Evolutionary conservation across 2,797 vertebrate genomes (phyloP).

Genomic region (Falco columbarius): DNA sequence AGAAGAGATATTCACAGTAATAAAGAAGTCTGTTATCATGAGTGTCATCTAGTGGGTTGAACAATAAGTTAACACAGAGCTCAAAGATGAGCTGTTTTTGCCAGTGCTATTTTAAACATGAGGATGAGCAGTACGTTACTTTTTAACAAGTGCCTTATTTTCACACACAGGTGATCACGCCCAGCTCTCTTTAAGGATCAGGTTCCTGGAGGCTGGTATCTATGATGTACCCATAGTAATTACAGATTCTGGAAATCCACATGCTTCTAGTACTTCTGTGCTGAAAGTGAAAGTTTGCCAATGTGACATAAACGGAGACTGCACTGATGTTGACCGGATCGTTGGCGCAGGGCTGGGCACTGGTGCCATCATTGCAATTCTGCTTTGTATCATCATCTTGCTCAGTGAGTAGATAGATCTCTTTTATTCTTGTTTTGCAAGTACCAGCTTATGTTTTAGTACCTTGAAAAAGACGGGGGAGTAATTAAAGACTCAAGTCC

Average conservation of each 20-base stretch:
- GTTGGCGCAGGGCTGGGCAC: conserved; percentile 93
- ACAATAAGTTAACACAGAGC: background rate
- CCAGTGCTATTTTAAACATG: background rate
- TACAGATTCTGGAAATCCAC: conserved; percentile 95
- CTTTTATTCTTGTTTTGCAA: background rate
- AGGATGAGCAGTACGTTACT: background rate
- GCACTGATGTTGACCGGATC: conserved; percentile 91
- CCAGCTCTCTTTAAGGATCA: conserved; percentile 88
- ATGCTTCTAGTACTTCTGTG: conserved; percentile 90
- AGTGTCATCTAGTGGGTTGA: background rate
- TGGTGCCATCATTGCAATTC: conserved; percentile 94
- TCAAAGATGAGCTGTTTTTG: background rate
- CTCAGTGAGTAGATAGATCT: conserved; percentile 84
- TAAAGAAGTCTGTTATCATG: background rate
- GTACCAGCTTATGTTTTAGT: background rate
- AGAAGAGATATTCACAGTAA: background rate
- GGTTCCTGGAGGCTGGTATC: conserved; percentile 90
- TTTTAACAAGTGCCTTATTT: background rate
- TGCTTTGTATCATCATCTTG: conserved; percentile 95
- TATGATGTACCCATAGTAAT: conserved; percentile 94
- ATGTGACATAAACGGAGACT: conserved; percentile 94
- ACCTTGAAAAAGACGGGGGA: background rate
- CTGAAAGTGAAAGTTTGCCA: conserved; percentile 94
- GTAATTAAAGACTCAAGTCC: background rate
- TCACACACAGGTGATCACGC: conserved; percentile 86